Conservation (phyloP, 2,113 vertebrate genomes). For the Odocoileus virginianus region DNA sequence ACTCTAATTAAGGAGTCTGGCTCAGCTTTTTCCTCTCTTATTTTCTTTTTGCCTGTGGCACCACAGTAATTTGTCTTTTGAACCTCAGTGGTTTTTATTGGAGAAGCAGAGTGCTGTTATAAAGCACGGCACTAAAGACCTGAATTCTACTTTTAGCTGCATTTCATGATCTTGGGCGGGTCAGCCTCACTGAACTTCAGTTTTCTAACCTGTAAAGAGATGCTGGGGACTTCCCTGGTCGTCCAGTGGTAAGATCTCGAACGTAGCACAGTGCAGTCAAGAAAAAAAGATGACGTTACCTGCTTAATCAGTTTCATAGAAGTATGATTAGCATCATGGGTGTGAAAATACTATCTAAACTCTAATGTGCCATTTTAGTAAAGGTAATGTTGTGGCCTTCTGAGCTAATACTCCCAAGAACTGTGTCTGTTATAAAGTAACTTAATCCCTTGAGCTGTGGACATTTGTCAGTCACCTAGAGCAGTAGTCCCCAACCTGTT, state of each 20-base stretch:
- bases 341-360: neutral
- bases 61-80: neutral
- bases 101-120: neutral
- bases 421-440: neutral
- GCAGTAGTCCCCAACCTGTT: neutral
- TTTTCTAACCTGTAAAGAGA: slow-evolving; percentile 5
- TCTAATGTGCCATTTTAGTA: neutral
- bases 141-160: neutral
- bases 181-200: neutral
- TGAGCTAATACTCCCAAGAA: neutral
- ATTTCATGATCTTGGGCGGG: neutral
- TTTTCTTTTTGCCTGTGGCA: neutral
- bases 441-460: neutral
- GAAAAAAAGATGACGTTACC: neutral
- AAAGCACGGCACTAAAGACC: neutral
- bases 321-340: neutral
- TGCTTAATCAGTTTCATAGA: neutral
- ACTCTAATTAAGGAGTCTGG: neutral
- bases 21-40: neutral
- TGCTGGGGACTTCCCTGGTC: neutral
- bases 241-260: neutral
- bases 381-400: neutral
- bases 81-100: neutral
- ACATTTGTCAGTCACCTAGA: neutral
- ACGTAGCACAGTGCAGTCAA: neutral